phyloP scores from a whole-genome alignment of 35 echinoderm and acorn worm genomes.

The Amphiura filiformis region DNA sequence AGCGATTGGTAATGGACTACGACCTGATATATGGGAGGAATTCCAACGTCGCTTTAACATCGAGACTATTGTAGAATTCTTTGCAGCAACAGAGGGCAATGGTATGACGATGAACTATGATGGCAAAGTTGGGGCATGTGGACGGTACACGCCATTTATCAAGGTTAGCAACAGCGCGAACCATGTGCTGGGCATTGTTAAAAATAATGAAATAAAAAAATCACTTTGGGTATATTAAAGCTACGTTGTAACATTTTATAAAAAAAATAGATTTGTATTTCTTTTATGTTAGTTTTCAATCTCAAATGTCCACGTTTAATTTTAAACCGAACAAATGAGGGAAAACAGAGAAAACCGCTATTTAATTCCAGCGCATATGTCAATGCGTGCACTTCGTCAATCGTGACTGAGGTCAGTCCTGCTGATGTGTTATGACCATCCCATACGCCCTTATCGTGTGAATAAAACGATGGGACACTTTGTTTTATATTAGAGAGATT shows the following conservation, averaged over 20 bases:
- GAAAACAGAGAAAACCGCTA: too few relatives aligned
- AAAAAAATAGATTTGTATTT: neutral
- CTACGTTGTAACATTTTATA: neutral
- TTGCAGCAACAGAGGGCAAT: conserved; percentile 54
- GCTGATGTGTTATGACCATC: too few relatives aligned
- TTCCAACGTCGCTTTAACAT: conserved; percentile 55
- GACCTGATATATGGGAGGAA: conserved; percentile 67
- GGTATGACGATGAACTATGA: conserved; percentile 38
- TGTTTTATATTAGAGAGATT: too few relatives aligned
- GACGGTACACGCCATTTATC: conserved; percentile 14
- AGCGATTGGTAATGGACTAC: too few relatives aligned
- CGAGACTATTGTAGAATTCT: conserved; percentile 37
- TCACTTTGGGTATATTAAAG: neutral
- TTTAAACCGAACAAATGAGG: too few relatives aligned
- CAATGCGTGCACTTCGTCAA: too few relatives aligned
- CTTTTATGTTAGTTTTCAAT: neutral
- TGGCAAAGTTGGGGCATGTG: conserved; percentile 13
- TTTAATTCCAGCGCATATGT: too few relatives aligned
- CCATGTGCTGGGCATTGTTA: neutral
- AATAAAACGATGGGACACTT: too few relatives aligned
- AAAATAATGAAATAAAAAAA: neutral
- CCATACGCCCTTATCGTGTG: too few relatives aligned
- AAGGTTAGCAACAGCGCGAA: conserved; percentile 35
- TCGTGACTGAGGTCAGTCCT: too few relatives aligned
- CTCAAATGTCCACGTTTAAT: too few relatives aligned